Evolutionary conservation across 1,140 invertebrate species (phyloP).

Genomic region (Octopus sinensis): DNA sequence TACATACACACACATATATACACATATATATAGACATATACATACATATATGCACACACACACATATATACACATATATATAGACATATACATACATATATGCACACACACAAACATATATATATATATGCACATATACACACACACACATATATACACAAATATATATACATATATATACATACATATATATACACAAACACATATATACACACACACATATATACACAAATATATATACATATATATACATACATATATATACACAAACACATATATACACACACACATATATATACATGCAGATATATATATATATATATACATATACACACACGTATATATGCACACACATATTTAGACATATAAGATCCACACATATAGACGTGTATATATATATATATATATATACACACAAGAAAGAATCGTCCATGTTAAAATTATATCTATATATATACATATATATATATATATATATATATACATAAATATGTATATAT

Average conservation of each 20-base stretch:
- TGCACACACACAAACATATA: background rate
- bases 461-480: background rate
- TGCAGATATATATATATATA: background rate
- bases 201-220: background rate
- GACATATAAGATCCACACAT: background rate
- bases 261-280: background rate
- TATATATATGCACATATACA: background rate
- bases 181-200: background rate
- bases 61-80: background rate
- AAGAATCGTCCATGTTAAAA: too few relatives aligned
- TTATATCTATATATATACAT: background rate
- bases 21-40: conserved; percentile 2
- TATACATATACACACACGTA: background rate
- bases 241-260: background rate
- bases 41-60: background rate
- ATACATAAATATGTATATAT: background rate
- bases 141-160: background rate
- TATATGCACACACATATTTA: background rate
- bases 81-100: background rate
- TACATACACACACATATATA: background rate
- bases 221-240: background rate
- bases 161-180: background rate
- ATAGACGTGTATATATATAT: background rate
- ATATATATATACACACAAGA: background rate
- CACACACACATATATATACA: background rate